phyloP scores from a whole-genome alignment of 1,140 invertebrate genomes.

The Saxidomus purpurata region DNA sequence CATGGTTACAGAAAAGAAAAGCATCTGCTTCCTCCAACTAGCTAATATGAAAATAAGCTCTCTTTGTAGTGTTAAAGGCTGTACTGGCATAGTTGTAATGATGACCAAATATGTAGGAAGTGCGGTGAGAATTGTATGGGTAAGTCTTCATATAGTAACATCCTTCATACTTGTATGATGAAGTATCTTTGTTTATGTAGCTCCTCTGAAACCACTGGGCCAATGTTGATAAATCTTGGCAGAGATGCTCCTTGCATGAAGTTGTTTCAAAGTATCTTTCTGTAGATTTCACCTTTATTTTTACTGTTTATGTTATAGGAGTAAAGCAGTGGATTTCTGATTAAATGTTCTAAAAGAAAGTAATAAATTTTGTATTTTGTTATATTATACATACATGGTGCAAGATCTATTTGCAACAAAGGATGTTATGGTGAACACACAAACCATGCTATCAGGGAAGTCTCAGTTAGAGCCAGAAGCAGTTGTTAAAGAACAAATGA shows the following conservation, averaged over 20 bases:
- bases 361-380: constrained; percentile 68
- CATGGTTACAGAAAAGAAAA: not conserved
- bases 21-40: not conserved
- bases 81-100: not conserved
- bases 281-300: too few relatives aligned
- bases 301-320: too few relatives aligned
- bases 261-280: too few relatives aligned
- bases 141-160: not conserved
- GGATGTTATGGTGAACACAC: constrained; percentile 71
- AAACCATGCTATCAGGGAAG: constrained; percentile 70
- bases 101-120: not conserved
- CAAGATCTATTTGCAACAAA: constrained; percentile 67
- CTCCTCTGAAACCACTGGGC: too few relatives aligned
- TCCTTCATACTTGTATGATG: not conserved
- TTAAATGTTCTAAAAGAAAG: constrained; percentile 54
- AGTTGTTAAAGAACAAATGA: not conserved
- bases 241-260: too few relatives aligned
- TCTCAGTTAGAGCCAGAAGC: constrained; percentile 64
- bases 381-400: too few relatives aligned
- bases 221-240: too few relatives aligned
- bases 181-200: not conserved
- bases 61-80: not conserved
- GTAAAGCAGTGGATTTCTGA: too few relatives aligned
- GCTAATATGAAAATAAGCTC: not conserved
- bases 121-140: not conserved